phyloP scores from a whole-genome alignment of 2,888 invertebrate genomes.

The Bembecia ichneumoniformis region DNA sequence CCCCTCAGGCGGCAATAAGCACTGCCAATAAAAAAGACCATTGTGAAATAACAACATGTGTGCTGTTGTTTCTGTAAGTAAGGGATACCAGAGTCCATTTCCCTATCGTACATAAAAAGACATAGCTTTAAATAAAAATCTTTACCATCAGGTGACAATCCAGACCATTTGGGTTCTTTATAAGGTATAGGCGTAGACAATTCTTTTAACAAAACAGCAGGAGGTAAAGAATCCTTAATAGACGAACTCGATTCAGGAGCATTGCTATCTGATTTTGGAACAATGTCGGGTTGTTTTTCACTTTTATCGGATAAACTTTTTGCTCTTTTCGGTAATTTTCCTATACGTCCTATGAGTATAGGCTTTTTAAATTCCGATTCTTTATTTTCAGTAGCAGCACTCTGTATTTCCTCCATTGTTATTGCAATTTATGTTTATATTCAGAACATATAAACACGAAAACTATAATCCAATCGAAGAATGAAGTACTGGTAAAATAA shows the following conservation, averaged over 20 bases:
- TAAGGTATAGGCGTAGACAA: slow-evolving; percentile 73
- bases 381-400: not conserved
- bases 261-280: slow-evolving; percentile 11
- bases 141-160: slow-evolving; percentile 68
- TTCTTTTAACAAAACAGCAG: slow-evolving; percentile 43
- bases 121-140: too few species aligned
- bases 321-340: slow-evolving; percentile 62
- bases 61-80: too few species aligned
- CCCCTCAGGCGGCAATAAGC: too few species aligned
- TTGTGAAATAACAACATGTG: too few species aligned
- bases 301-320: slow-evolving; percentile 17
- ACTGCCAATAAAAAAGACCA: too few species aligned
- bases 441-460: not conserved
- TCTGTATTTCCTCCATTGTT: not conserved
- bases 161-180: slow-evolving; percentile 87
- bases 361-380: slow-evolving; percentile 68
- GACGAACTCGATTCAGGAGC: slow-evolving; percentile 16
- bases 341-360: slow-evolving; percentile 63
- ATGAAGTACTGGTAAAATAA: too few species aligned
- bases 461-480: too few species aligned
- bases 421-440: not conserved
- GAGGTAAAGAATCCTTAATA: slow-evolving; percentile 29
- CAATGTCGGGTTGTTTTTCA: slow-evolving; percentile 20
- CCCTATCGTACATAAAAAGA: too few species aligned
- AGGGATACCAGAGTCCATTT: too few species aligned